Evolutionary conservation across 2,888 invertebrate species (phyloP).

Genomic region (Prenolepis imparis): DNA sequence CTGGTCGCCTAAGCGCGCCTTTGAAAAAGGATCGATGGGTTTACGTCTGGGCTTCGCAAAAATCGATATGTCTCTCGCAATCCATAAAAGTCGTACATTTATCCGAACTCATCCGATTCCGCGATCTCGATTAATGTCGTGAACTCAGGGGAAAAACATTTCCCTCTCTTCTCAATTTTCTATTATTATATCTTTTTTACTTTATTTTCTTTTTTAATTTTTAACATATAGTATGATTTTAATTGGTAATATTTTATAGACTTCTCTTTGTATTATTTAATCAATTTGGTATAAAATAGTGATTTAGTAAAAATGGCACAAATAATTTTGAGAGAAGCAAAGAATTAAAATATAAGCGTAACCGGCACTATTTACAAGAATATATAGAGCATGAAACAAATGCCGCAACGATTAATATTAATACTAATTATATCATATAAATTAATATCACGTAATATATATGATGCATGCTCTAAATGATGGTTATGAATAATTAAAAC

Average conservation of each 20-base stretch:
- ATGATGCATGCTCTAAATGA: constrained; percentile 35
- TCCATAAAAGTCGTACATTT: constrained; percentile 16
- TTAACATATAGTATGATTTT: no score
- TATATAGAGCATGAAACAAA: constrained; percentile 1
- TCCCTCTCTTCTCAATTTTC: not conserved
- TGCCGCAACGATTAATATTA: constrained; percentile 15
- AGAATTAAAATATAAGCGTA: not conserved
- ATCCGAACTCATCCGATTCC: not conserved
- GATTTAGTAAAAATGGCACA: not conserved
- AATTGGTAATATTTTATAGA: no score
- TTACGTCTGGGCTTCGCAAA: constrained; percentile 28
- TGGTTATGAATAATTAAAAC: constrained; percentile 47
- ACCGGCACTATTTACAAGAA: not conserved
- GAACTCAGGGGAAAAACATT: not conserved
- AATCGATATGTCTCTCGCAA: constrained; percentile 46
- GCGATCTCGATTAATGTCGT: not conserved
- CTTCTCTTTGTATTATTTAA: not conserved
- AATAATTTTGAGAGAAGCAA: not conserved
- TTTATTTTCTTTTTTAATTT: not conserved
- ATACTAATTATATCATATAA: constrained; percentile 25
- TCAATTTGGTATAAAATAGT: constrained; percentile 5
- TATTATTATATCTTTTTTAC: constrained; percentile 3
- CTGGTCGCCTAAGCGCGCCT: not conserved
- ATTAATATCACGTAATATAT: constrained; percentile 21
- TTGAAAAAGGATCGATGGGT: constrained; percentile 37